Evolutionary conservation across 2,797 vertebrate genomes (phyloP), one percentile per base, ranked within the genome.

Genomic region (Malacoctenus gilli): DNA sequence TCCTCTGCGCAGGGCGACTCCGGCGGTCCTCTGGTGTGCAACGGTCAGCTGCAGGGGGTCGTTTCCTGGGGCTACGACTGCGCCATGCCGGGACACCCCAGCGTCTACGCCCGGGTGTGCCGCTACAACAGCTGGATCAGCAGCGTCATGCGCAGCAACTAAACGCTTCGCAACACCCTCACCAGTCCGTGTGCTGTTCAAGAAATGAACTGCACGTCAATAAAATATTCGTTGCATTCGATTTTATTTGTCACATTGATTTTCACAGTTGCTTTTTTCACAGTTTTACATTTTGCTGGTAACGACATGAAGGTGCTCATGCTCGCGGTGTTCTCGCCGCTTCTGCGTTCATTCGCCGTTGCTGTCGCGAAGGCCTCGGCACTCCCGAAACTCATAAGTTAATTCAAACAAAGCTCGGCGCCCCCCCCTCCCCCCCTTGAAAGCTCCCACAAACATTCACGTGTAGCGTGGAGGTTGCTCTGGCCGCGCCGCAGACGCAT

Each of bases 11-110:
- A 93, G 92, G 89, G 90, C 0, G 91, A 93, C 79, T 93, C 91
- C 0, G 91, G 92, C 0, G 90, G 93, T 14, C 91, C 91, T 3
- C 73, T 94, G 80, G 91, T 92, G 37, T 93, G 91, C 19, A 35
- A 32, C 0, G 81, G 86, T 0, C 41, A 86, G 54, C 84, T 93
- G 56, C 90, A 93, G 60, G 92, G 91, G 1, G 88, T 93, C 32
- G 91, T 92, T 3, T 87, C 88, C 63, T 85, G 86, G 83, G 85
- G 77, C 35, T 83, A 84, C 1, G 75, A 88, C 14, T 86, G 85
- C 2, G 82, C 85, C 73, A 83, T 82, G 85, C 6, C 31, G 57
- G 85, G 73, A 52, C 83, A 84, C 56, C 85, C 87, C 54, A 84
- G 83, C 4, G 84, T 89, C 43, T 90, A 86, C 8, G 77, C 74